Evolutionary conservation across 2,113 vertebrate species (phyloP).

Genomic region (Cololabis saira): DNA sequence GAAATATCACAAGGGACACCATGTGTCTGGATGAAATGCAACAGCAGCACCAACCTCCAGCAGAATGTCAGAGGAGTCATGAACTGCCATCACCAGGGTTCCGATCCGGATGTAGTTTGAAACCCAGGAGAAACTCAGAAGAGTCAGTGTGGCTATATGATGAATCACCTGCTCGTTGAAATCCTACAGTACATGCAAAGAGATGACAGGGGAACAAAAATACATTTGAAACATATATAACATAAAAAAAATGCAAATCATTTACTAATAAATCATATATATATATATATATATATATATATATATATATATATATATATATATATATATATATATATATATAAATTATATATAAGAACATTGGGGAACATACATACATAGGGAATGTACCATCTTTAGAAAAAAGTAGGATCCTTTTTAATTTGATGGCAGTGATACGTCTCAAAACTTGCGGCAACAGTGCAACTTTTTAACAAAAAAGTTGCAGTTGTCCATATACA

Average conservation of each 20-base stretch:
- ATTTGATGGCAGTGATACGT: too few species aligned
- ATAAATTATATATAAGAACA: too few species aligned
- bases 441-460: too few species aligned
- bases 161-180: conserved; percentile 91
- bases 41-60: conserved; percentile 85
- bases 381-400: too few species aligned
- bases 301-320: too few species aligned
- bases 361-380: too few species aligned
- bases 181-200: conserved; percentile 83
- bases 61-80: conserved; percentile 89
- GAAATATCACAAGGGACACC: background rate
- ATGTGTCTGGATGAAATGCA: background rate
- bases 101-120: conserved; percentile 92
- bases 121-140: conserved; percentile 93
- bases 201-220: background rate
- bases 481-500: too few species aligned
- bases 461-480: too few species aligned
- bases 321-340: too few species aligned
- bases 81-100: conserved; percentile 88
- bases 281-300: too few species aligned
- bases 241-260: background rate
- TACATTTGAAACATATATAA: background rate
- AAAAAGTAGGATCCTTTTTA: too few species aligned
- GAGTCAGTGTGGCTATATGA: conserved; percentile 88
- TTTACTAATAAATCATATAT: too few species aligned